A percentile compares a stretch with the other conserved stretches of the same genome.
These are phyloP conservation scores for Rutpela maculata DNA, from an alignment of 2,888 invertebrate species.

Conservation along the genomic window DNA sequence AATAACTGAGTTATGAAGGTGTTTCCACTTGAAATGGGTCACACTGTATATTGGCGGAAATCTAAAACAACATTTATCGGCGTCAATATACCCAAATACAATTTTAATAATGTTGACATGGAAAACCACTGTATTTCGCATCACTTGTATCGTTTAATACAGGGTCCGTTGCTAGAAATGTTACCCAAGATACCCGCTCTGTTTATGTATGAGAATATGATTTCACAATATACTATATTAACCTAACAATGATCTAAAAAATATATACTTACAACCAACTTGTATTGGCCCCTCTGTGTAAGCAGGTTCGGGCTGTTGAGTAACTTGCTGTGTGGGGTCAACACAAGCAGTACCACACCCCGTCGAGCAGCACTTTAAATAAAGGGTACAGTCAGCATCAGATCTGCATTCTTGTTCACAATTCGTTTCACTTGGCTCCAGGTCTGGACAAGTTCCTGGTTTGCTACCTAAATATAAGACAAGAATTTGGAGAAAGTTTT, in stretches of 20 bases:
- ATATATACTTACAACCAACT: constrained; percentile 65
- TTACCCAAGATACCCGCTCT: no score
- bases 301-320: constrained; percentile 71
- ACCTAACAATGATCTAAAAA: not conserved
- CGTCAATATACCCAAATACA: no score
- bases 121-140: no score
- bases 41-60: no score
- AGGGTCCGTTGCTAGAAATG: no score
- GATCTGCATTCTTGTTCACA: constrained; percentile 85
- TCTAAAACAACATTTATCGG: no score
- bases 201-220: no score
- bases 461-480: constrained; percentile 77
- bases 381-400: constrained; percentile 88
- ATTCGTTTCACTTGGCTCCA: constrained; percentile 71
- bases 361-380: constrained; percentile 87
- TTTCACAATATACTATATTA: no score
- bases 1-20: no score
- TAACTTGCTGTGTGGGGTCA: constrained; percentile 73
- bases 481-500: not conserved
- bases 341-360: constrained; percentile 87
- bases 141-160: no score
- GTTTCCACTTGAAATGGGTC: no score
- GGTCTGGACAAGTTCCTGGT: constrained; percentile 80
- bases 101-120: no score
- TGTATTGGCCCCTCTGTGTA: constrained; percentile 68